Evolutionary conservation across 2,888 invertebrate genomes (phyloP), one percentile per base, ranked within the genome.

Genomic region (Scaeva pyrastri): DNA sequence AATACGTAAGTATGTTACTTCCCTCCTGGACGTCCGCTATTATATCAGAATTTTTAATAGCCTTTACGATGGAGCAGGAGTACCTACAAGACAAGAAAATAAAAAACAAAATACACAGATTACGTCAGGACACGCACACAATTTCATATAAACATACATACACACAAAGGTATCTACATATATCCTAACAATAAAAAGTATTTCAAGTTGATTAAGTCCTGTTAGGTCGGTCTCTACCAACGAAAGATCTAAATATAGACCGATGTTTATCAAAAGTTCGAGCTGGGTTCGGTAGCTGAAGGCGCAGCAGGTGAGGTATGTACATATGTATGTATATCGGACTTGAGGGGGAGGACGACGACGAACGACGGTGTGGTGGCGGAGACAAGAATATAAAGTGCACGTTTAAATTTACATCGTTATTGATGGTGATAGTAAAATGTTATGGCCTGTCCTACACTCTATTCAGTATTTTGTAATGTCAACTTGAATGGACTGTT

Each of bases 81-180:
- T n/a, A n/a, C n/a, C 60, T 21, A 23, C 4, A n/a, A 31, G 10
- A 60, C 60, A 23, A 48, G 23, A 68, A 10, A 12, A 31, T 23
- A 31, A 48, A 6, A 21, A 50, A 19, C 6, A 21, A 23, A 23
- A 52, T 7, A 36, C 39, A 48, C 7, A 48, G 66, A 56, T 73
- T 79, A 31, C 72, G 41, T 64, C 64, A 73, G 66, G 72, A 31
- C 72, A 79, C 73, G 79, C 58, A 79, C 72, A 50, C 58, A 66
- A 16, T 66, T 62, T 58, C 8, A 52, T 50, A 21, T 39, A 31
- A 31, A 8, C 8, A 31, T 31, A 31, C 6, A 8, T 31, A 31
- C 8, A n/a, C 8, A 31, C 6, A 8, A 7, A 31, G 31, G 31
- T 26, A 26, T 26, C 6, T 45, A n/a, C 16, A 16, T n/a, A 26